phyloP scores from a whole-genome alignment of 2,797 vertebrate species.

The Phaenicophaeus curvirostris region DNA sequence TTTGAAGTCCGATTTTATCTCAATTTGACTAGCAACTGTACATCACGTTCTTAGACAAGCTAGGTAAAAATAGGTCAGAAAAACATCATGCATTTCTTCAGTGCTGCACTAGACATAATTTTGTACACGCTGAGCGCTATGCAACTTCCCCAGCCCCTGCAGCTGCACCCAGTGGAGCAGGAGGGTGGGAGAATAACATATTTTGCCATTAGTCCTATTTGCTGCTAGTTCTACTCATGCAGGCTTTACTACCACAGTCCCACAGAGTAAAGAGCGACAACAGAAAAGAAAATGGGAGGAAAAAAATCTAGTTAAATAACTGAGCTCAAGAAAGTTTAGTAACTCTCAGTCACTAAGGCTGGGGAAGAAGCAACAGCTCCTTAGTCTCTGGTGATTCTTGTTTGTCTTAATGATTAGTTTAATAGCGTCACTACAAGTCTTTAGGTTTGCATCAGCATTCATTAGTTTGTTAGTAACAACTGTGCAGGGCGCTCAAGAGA shows the following conservation, averaged over 20 bases:
- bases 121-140: neutral
- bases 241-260: neutral
- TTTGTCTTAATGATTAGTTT: neutral
- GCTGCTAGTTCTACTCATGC: neutral
- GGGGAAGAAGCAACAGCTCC: neutral
- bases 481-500: neutral
- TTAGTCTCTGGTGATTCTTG: neutral
- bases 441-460: neutral
- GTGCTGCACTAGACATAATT: neutral
- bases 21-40: neutral
- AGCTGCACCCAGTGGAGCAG: neutral
- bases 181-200: neutral
- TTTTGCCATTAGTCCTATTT: neutral
- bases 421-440: neutral
- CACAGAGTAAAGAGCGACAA: neutral
- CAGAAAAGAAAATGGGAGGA: neutral
- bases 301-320: neutral
- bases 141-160: neutral
- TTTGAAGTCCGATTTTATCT: neutral
- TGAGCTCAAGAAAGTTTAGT: neutral
- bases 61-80: neutral
- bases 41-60: neutral
- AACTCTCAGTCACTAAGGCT: neutral
- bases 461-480: neutral
- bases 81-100: neutral